A percentile compares a stretch with the other conserved stretches of the same genome.
Conservation (phyloP, 2,797 vertebrate species). For the Poecile montanus region DNA sequence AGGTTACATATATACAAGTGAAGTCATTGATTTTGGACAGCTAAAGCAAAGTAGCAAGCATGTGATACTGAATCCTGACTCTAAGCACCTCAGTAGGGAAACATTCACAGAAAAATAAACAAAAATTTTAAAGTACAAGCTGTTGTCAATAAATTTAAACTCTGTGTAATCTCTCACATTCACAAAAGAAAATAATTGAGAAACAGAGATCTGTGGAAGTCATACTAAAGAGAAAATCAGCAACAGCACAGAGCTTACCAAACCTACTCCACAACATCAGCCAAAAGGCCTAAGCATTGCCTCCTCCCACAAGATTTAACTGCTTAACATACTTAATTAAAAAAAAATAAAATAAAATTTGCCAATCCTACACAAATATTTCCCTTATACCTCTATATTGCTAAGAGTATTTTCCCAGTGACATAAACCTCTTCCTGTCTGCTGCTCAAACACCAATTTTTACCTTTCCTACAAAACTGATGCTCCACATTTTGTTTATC, state of each 20-base stretch:
- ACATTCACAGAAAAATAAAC: neutral
- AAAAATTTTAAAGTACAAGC: neutral
- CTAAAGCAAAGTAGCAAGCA: neutral
- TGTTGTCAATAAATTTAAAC: neutral
- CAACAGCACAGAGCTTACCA: neutral
- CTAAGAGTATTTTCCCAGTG: no score
- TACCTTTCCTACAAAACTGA: neutral
- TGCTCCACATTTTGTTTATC: neutral
- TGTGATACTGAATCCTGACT: neutral
- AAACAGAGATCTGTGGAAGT: neutral
- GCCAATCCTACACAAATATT: neutral
- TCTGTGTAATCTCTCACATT: neutral
- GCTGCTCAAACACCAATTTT: no score
- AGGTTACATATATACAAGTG: neutral
- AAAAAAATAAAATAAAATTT: neutral
- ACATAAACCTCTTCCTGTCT: no score
- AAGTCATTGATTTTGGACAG: neutral
- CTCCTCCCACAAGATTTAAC: neutral
- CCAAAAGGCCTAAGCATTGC: neutral
- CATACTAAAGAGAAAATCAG: neutral
- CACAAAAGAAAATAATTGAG: neutral
- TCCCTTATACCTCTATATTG: no score
- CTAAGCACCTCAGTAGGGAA: neutral
- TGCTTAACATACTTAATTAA: neutral
- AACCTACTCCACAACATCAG: neutral